Conservation (phyloP, 2,797 vertebrate genomes). For the Cygnus olor region DNA sequence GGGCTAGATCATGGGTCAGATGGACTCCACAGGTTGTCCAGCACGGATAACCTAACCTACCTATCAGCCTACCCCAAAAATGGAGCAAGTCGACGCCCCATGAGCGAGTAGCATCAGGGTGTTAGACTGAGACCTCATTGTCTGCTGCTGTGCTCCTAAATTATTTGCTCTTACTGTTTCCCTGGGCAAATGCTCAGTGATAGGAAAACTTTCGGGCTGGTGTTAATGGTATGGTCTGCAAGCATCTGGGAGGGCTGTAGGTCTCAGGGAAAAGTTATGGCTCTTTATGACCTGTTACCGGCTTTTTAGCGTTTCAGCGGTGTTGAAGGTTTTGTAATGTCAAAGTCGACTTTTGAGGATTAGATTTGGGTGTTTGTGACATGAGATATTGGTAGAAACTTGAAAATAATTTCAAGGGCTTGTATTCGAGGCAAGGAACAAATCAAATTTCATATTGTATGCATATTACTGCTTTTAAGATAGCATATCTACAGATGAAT, state of each 20-base stretch:
- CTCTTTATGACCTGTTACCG: background rate
- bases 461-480: background rate
- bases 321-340: background rate
- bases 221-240: background rate
- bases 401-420: background rate
- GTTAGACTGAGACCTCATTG: constrained; percentile 23
- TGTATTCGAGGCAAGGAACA: background rate
- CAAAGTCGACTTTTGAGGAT: background rate
- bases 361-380: background rate
- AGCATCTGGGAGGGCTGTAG: background rate
- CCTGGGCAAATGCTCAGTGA: background rate
- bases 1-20: constrained; percentile 29
- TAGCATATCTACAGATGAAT: background rate
- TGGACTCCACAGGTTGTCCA: constrained; percentile 68
- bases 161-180: constrained; percentile 40
- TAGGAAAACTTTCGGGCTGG: background rate
- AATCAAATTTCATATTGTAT: background rate
- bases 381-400: background rate
- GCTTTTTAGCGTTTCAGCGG: background rate
- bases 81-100: background rate
- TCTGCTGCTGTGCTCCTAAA: constrained; percentile 47
- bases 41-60: constrained; percentile 11
- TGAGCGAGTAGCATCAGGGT: background rate
- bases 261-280: background rate
- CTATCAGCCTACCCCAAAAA: background rate